These are phyloP conservation scores for Protaetia brevitarsis DNA, from an alignment of 1,140 invertebrate genomes.

Conservation along the genomic window DNA sequence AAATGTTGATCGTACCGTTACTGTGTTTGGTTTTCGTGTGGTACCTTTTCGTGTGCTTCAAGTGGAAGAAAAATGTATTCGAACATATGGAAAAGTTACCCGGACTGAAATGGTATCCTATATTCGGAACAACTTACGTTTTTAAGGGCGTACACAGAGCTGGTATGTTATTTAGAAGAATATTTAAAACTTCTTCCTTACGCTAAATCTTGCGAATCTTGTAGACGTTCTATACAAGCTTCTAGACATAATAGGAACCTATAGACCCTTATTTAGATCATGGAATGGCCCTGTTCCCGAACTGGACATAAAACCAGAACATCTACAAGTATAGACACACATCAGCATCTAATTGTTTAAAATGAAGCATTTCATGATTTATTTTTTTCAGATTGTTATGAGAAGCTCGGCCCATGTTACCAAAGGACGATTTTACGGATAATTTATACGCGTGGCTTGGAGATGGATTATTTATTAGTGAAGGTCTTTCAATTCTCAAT, in stretches of 20 bases:
- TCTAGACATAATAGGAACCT: background rate
- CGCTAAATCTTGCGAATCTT: no score
- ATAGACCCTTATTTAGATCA: conserved; percentile 37
- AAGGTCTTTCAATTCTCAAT: no score
- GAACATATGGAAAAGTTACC: conserved; percentile 1
- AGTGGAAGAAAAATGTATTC: conserved; percentile 9
- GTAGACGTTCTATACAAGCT: conserved; percentile 3
- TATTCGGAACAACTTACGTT: background rate
- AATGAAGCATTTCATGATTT: background rate
- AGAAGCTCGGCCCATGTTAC: conserved; percentile 55
- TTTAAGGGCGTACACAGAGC: background rate
- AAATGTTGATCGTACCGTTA: background rate
- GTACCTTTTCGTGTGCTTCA: background rate
- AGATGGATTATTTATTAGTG: conserved; percentile 53
- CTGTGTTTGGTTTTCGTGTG: background rate
- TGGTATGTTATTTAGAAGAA: background rate
- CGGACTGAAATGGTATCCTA: background rate
- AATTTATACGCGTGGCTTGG: conserved; percentile 57
- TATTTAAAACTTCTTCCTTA: no score
- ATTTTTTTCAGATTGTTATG: conserved; percentile 48
- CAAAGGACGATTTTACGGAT: conserved; percentile 58
- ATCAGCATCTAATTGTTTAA: background rate
- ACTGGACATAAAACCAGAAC: conserved; percentile 40
- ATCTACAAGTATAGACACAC: conserved; percentile 35
- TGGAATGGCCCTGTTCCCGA: conserved; percentile 36